A percentile compares a stretch with the other conserved stretches of the same genome.
Conservation (phyloP, 2,113 vertebrate species). For the Peromyscus leucopus region DNA sequence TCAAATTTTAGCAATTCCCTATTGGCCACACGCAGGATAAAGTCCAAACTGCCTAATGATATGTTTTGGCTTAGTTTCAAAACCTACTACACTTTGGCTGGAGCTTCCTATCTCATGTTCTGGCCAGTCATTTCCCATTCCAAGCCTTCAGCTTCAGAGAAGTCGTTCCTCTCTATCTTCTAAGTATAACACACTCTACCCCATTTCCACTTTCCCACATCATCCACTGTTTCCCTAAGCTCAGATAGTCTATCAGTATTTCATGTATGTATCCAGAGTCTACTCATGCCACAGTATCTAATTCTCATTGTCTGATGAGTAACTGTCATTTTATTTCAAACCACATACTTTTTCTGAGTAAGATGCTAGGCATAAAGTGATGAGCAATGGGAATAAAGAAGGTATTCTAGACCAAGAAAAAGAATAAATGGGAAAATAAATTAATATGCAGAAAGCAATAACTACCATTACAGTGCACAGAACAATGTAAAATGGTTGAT, state of each 20-base stretch:
- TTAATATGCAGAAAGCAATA: not conserved
- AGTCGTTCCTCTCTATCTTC: not conserved
- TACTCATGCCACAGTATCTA: not conserved
- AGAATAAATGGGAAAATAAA: not conserved
- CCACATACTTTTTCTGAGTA: not conserved
- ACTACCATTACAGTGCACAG: not conserved
- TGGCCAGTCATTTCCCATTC: not conserved
- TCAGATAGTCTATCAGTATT: not conserved
- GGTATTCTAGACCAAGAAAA: not conserved
- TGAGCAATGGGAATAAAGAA: not conserved
- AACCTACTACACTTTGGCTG: not conserved
- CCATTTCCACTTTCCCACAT: not conserved
- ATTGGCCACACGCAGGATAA: not conserved
- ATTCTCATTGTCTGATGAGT: not conserved
- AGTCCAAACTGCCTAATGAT: conserved; percentile 54
- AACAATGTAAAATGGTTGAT: not conserved
- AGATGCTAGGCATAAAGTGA: not conserved
- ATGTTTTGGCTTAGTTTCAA: conserved; percentile 50
- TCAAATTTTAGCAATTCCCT: conserved; percentile 25
- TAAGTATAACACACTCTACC: not conserved
- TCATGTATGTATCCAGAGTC: not conserved
- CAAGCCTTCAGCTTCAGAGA: not conserved
- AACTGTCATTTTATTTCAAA: not conserved
- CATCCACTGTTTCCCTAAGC: not conserved
- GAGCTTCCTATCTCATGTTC: not conserved